Evolutionary conservation across 2,888 invertebrate species (phyloP).

Genomic region (Xestia ashworthii): DNA sequence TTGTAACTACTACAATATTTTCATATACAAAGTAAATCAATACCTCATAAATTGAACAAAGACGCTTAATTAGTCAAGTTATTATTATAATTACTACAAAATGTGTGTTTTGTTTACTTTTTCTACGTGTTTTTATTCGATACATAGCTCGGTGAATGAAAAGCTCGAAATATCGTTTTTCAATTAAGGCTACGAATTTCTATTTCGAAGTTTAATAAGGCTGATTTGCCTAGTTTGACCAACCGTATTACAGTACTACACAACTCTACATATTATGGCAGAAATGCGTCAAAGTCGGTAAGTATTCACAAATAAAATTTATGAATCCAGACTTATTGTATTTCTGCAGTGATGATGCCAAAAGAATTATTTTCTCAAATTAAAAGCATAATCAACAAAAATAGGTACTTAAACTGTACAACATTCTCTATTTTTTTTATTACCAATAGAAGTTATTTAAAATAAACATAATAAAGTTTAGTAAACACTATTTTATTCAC

Average conservation of each 20-base stretch:
- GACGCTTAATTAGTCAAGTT: not conserved
- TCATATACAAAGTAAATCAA: slow-evolving; percentile 34
- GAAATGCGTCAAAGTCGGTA: slow-evolving; percentile 2
- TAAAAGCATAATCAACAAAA: slow-evolving; percentile 17
- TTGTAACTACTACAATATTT: slow-evolving; percentile 33
- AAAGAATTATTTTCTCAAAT: slow-evolving; percentile 1
- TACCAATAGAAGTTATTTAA: not conserved
- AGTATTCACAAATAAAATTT: slow-evolving; percentile 1
- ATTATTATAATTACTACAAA: not conserved
- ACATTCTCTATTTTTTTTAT: slow-evolving; percentile 1
- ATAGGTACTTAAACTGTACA: slow-evolving; percentile 12
- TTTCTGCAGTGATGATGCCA: not conserved
- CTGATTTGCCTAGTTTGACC: not conserved
- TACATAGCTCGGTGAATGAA: not conserved
- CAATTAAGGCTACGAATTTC: not conserved
- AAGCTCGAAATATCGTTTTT: slow-evolving; percentile 1
- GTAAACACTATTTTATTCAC: slow-evolving; percentile 12
- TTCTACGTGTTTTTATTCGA: slow-evolving; percentile 1
- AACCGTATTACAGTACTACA: not conserved
- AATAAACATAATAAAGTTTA: not conserved
- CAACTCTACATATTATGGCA: not conserved
- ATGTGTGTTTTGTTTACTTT: not conserved
- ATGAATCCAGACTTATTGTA: not conserved
- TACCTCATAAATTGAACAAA: slow-evolving; percentile 20
- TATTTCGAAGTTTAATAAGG: not conserved